Base-by-base conservation (phyloP, 92 coral and sea anemone genomes). In the Epizoanthus stellaris region DNA sequence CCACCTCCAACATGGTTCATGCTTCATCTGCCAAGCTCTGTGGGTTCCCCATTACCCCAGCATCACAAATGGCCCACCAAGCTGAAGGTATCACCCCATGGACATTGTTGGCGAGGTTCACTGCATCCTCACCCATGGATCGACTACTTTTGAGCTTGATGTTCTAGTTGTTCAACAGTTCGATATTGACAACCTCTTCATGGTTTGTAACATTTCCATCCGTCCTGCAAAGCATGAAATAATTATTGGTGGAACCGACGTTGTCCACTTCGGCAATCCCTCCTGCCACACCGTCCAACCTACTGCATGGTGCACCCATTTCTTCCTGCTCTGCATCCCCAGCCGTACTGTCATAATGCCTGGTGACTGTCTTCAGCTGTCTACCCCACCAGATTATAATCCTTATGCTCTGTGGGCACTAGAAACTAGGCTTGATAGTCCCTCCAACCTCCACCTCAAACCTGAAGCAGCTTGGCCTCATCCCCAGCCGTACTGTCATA, bases 391-490 rank as follows among this genome's bases (percentile, higher is more conserved):
- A 19, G 93, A 86, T 53, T 57, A 81, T 74, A 81, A 89, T 56
- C 82, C 90, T 47, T 88, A 90, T 49, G 75, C 82, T 60, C 64
- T 87, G 86, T 90, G 93, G 90, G 86, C 90, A 81, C 86, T 82
- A 3, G 82, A 77, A 38, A 76, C 86, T 70, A 43, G 90, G 65
- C 76, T 70, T 34, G 93, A 87, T 76, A 75, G 90, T 63, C 87
- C 80, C 8, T 80, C 84, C 45, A 85, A 89, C 80, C 30, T 81
- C 25, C 84, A 17, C 13, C 63, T 56, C 12, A 86, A 87, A 72
- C 82, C 82, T 16, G 90, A 71, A 58, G 89, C 58, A 5, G 89
- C 89, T 16, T 89, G 92, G 89, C 86, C 89, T 63, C 92, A 53
- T 0, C 88, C 87, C 85, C 43, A 54, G 62, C 19, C 76, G 38